A percentile compares a stretch with the other conserved stretches of the same genome.
These are phyloP conservation scores for Drosophila helvetica DNA, from an alignment of 2,888 invertebrate species.

Conservation along the genomic window DNA sequence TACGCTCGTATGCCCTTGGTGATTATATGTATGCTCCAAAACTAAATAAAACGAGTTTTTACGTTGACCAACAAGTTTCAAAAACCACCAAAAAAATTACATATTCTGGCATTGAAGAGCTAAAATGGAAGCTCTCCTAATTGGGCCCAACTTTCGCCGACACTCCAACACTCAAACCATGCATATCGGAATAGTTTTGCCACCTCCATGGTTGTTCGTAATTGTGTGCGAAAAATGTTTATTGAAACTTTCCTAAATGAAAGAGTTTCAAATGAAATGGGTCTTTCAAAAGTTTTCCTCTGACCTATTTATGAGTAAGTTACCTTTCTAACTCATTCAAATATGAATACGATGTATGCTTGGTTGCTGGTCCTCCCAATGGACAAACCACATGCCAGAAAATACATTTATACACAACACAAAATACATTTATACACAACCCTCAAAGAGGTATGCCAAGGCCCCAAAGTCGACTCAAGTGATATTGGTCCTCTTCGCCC, in stretches of 20 bases:
- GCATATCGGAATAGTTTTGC: neutral
- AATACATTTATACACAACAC: neutral
- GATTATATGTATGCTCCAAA: neutral
- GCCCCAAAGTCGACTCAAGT: constrained; percentile 53
- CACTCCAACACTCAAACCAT: constrained; percentile 9
- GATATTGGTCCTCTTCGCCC: constrained; percentile 36
- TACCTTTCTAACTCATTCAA: constrained; percentile 7
- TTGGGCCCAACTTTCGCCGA: constrained; percentile 18
- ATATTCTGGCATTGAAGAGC: neutral
- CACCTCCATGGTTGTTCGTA: neutral
- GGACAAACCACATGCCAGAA: constrained; percentile 27
- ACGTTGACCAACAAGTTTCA: neutral
- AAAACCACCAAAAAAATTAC: neutral
- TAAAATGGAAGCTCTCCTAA: constrained; percentile 15
- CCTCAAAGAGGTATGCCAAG: constrained; percentile 11
- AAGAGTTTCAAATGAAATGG: constrained; percentile 3
- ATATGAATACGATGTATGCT: constrained; percentile 6
- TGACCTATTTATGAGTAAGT: neutral
- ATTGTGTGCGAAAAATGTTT: constrained; percentile 1
- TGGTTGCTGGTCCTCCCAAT: constrained; percentile 15
- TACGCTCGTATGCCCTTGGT: neutral
- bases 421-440: neutral
- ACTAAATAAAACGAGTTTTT: neutral
- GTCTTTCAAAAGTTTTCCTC: neutral
- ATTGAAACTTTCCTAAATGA: constrained; percentile 15